phyloP scores from a whole-genome alignment of 2,888 invertebrate species.

The Icerya purchasi region DNA sequence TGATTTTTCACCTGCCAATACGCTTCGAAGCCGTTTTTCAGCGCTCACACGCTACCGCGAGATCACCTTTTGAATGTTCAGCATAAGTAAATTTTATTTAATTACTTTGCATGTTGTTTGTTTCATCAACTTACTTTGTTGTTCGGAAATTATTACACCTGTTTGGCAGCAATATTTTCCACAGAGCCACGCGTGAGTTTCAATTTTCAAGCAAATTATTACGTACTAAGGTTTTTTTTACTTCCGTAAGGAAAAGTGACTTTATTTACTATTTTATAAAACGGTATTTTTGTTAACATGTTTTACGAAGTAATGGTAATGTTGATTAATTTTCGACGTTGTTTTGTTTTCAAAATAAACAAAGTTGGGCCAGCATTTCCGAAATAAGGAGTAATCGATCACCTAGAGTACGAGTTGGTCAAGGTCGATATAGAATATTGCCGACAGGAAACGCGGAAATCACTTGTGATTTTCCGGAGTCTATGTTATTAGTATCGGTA shows the following conservation, averaged over 20 bases:
- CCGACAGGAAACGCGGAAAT: slow-evolving; percentile 20
- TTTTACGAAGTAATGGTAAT: too few relatives aligned
- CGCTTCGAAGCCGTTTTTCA: too few relatives aligned
- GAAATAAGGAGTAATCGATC: slow-evolving; percentile 12
- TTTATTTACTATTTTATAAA: too few relatives aligned
- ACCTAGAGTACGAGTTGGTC: slow-evolving; percentile 19
- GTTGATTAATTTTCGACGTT: too few relatives aligned
- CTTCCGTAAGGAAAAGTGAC: not conserved
- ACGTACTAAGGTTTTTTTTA: not conserved
- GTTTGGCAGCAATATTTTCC: slow-evolving; percentile 17
- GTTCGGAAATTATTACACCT: slow-evolving; percentile 12
- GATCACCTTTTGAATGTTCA: not conserved
- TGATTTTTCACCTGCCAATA: too few relatives aligned
- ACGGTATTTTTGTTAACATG: too few relatives aligned
- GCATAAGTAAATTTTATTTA: not conserved
- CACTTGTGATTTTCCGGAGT: slow-evolving; percentile 20
- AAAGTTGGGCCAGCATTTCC: not conserved
- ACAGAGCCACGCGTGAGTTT: slow-evolving; percentile 14
- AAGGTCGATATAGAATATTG: slow-evolving; percentile 19
- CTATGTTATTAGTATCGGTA: slow-evolving; percentile 20
- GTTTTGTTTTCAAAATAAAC: too few relatives aligned
- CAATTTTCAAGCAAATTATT: too few relatives aligned
- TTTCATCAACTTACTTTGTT: not conserved
- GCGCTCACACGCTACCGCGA: too few relatives aligned
- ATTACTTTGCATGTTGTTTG: not conserved